A percentile compares a stretch with the other conserved stretches of the same genome.
Evolutionary conservation across 2,888 invertebrate genomes (phyloP).

Genomic region (Prosapia bicincta): DNA sequence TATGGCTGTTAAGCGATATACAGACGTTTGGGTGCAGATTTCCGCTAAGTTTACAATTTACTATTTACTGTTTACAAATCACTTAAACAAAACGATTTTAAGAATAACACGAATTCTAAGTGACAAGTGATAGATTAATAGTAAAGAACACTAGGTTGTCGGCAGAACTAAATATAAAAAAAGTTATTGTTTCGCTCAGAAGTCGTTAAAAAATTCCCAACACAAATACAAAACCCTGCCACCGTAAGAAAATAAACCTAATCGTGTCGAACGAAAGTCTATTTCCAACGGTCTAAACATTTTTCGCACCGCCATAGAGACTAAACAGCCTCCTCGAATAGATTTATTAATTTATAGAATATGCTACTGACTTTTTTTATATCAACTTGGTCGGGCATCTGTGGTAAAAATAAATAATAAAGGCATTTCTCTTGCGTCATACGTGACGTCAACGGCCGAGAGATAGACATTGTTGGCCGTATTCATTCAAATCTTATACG

Average conservation of each 20-base stretch:
- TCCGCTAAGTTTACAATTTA: too few species aligned
- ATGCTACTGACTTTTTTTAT: not conserved
- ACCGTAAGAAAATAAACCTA: not conserved
- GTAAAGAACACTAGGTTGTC: too few species aligned
- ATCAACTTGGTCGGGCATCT: not conserved
- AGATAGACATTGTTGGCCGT: not conserved
- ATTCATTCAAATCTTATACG: not conserved
- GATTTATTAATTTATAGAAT: not conserved
- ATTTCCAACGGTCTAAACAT: not conserved
- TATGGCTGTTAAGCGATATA: too few species aligned
- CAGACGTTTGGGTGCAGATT: too few species aligned
- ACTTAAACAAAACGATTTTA: too few species aligned
- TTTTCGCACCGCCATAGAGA: not conserved
- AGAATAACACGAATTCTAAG: too few species aligned
- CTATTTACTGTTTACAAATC: too few species aligned
- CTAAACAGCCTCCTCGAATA: slow-evolving; percentile 2
- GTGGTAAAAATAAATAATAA: not conserved
- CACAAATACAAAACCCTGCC: too few species aligned
- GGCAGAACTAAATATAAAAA: too few species aligned
- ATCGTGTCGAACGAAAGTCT: not conserved
- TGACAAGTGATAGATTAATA: too few species aligned
- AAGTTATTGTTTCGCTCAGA: too few species aligned
- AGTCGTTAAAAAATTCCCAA: too few species aligned
- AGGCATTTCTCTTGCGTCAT: not conserved
- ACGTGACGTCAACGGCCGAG: not conserved